These are phyloP conservation scores for Sterrhoptilus dennistouni DNA, from an alignment of 2,113 vertebrate species.

Conservation along the genomic window DNA sequence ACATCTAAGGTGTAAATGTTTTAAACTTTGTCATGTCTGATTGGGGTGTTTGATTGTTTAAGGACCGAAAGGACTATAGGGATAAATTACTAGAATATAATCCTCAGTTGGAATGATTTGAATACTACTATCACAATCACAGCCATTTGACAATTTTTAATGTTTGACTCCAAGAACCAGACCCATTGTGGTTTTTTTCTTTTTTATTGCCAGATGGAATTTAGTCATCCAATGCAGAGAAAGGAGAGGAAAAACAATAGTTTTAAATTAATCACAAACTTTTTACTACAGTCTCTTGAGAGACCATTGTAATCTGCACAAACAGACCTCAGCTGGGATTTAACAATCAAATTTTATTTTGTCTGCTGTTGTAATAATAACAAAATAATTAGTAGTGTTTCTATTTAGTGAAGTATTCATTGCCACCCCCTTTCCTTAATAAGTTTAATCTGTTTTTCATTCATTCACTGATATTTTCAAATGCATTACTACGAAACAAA, in stretches of 20 bases:
- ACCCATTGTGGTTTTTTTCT: background rate
- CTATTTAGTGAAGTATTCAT: background rate
- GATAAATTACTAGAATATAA: background rate
- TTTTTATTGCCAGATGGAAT: background rate
- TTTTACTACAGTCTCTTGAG: background rate
- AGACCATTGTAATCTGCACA: background rate
- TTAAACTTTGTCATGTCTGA: background rate
- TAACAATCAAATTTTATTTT: background rate
- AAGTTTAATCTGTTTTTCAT: background rate
- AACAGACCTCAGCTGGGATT: background rate
- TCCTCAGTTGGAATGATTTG: background rate
- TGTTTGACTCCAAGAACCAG: background rate
- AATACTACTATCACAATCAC: background rate
- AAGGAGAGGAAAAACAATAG: background rate
- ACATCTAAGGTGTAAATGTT: background rate
- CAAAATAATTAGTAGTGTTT: background rate
- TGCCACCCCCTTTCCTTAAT: background rate
- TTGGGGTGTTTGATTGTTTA: background rate
- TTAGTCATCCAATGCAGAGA: background rate
- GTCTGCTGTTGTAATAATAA: background rate
- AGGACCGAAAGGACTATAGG: background rate
- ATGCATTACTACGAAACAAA: background rate
- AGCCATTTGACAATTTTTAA: background rate
- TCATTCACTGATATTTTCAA: background rate
- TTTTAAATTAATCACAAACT: background rate